Percentiles rank a stretch among this genome's conserved stretches.
phyloP scores from a whole-genome alignment of 2,888 invertebrate species.

The Conops quadrifasciatus region DNA sequence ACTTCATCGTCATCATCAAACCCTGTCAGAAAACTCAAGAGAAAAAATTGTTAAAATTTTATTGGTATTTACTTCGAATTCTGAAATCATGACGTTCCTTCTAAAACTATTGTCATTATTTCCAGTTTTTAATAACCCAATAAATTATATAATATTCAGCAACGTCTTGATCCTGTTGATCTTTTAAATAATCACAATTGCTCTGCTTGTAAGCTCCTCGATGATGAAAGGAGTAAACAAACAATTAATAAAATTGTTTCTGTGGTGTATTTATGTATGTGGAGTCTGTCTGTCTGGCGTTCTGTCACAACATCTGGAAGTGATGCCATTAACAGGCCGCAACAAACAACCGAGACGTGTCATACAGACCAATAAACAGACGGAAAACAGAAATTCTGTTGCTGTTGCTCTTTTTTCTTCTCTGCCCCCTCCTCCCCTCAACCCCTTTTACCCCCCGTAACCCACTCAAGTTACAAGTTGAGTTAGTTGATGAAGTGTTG shows the following conservation, averaged over 20 bases:
- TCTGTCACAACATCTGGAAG: conserved; percentile 6
- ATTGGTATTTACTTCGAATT: too few relatives aligned
- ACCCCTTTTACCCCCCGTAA: background rate
- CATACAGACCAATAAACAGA: background rate
- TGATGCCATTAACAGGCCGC: conserved; percentile 27
- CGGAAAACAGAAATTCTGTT: too few relatives aligned
- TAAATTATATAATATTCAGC: conserved; percentile 15
- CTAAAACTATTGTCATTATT: background rate
- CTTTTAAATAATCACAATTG: conserved; percentile 18
- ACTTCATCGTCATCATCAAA: too few relatives aligned
- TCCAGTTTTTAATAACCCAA: background rate
- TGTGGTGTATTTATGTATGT: background rate
- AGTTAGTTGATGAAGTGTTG: background rate
- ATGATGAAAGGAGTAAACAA: conserved; percentile 3
- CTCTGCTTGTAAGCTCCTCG: conserved; percentile 11
- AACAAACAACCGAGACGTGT: conserved; percentile 13
- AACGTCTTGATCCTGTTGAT: too few relatives aligned
- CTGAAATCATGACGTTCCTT: too few relatives aligned
- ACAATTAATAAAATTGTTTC: conserved; percentile 19
- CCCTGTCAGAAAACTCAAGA: too few relatives aligned
- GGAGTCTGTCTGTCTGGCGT: background rate
- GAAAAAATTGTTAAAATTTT: too few relatives aligned
- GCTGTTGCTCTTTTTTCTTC: too few relatives aligned
- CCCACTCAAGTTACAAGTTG: background rate
- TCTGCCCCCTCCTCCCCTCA: background rate